These are phyloP conservation scores for Chloroclysta siterata DNA, from an alignment of 2,888 invertebrate genomes.

Conservation along the genomic window DNA sequence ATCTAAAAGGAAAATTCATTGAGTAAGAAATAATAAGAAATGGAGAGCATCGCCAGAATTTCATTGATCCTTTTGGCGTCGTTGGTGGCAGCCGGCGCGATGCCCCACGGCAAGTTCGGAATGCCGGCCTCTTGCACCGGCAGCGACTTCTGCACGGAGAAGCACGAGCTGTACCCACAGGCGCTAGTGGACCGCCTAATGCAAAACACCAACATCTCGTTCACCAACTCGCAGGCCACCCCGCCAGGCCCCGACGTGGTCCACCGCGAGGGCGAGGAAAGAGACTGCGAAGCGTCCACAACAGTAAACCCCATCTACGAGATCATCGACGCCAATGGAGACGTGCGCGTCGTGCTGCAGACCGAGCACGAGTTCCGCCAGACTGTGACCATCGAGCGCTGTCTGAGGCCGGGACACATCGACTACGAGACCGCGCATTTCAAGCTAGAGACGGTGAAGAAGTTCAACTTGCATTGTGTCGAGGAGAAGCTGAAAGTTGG, in stretches of 20 bases:
- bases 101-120: not conserved
- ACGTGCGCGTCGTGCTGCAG: slow-evolving; percentile 11
- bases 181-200: slow-evolving; percentile 4
- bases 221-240: not conserved
- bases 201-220: not conserved
- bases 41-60: slow-evolving; percentile 2
- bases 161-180: slow-evolving; percentile 14
- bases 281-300: slow-evolving; percentile 4
- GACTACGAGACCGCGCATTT: slow-evolving; percentile 9
- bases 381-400: slow-evolving; percentile 5
- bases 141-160: slow-evolving; percentile 5
- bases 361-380: slow-evolving; percentile 3
- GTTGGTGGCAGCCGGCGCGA: not conserved
- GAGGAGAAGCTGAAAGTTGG: slow-evolving; percentile 10
- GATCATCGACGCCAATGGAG: slow-evolving; percentile 1
- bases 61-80: not conserved
- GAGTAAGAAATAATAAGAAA: not conserved
- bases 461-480: slow-evolving; percentile 9
- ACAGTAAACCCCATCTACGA: slow-evolving; percentile 11
- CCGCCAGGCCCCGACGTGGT: not conserved
- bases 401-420: slow-evolving; percentile 7
- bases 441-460: not conserved
- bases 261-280: slow-evolving; percentile 2
- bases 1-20: not conserved
- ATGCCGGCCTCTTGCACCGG: slow-evolving; percentile 8